Evolutionary conservation across 2,797 vertebrate species (phyloP).

Genomic region (Pangasius sanitwongsei): DNA sequence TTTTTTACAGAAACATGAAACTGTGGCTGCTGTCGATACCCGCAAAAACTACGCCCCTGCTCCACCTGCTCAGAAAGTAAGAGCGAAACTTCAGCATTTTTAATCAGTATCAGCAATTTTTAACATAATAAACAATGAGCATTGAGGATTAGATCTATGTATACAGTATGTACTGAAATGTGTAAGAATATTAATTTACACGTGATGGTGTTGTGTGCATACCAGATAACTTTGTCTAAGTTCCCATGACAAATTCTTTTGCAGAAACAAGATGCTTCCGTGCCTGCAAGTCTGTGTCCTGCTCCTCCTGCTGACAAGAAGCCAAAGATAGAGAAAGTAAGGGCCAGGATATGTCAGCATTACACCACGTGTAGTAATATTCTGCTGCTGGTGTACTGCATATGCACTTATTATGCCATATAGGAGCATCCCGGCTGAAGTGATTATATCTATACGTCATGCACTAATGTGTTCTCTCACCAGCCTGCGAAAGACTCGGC

Average conservation of each 20-base stretch:
- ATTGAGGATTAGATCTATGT: not conserved
- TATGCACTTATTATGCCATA: not conserved
- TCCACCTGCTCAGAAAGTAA: slow-evolving; percentile 59
- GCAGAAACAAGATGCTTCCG: slow-evolving; percentile 53
- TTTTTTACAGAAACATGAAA: slow-evolving; percentile 51
- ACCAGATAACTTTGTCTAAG: not conserved
- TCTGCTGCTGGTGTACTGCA: not conserved
- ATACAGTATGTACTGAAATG: not conserved
- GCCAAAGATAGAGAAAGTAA: slow-evolving; percentile 63
- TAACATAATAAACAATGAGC: not conserved
- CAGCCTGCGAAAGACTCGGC: slow-evolving; percentile 22
- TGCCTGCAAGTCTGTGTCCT: slow-evolving; percentile 48
- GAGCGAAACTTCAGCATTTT: not conserved
- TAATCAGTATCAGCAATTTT: not conserved
- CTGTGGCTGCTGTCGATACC: slow-evolving; percentile 51
- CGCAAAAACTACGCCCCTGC: slow-evolving; percentile 64
- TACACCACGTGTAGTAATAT: not conserved
- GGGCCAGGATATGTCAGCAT: not conserved
- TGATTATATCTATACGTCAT: not conserved
- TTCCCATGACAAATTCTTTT: not conserved
- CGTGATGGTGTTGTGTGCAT: not conserved
- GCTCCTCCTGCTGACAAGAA: slow-evolving; percentile 71
- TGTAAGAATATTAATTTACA: not conserved
- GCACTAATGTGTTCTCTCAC: not conserved
- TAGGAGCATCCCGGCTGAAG: not conserved